Evolutionary conservation across 2,113 vertebrate species (phyloP), one percentile per base, ranked within the genome.

Genomic region (Plotosus lineatus): DNA sequence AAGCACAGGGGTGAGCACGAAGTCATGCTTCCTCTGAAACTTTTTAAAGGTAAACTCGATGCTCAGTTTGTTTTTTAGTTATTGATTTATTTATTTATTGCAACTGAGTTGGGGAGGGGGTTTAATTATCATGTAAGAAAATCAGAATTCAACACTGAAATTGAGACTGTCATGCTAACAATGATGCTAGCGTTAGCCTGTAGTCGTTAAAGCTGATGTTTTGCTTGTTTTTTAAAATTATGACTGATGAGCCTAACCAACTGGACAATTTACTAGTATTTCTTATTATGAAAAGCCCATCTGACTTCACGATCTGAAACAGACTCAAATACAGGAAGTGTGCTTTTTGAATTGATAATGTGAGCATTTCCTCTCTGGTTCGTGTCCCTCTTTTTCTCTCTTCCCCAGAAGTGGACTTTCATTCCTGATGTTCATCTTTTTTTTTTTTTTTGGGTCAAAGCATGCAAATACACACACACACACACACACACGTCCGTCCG

Each of bases 341-440:
- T 84, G 79, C 81, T 85, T 84, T 76, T 72, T 77, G 85, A 51
- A 31, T 82, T 80, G 86, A 88, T 87, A 86, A 83, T 71, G 58
- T 46, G 76, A 80, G 53, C 42, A 28, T 80, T 85, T 84, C 84
- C 81, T 86, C 68, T 82, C 81, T 56, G 46, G 19, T 61, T 51
- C 66, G 31, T 74, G 58, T 77, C 78, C 40, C 28, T 50, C 75
- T 42, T 42, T 58, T 75, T 77, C 48, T 82, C 71, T 78, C 42
- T 60, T 58, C 69, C 81, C 31, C 55, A 73, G 61, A 76, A 60
- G 31, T 65, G 58, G n/a, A 75, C 79, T 82, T 69, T 79, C 77
- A 79, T 58, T 79, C 60, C 28, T 79, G 75, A 81, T 74, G 61
- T 65, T 61, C 58, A 51, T 72, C 42, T 65, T 73, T 81, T 36